Evolutionary conservation across 2,888 invertebrate species (phyloP), one percentile per base, ranked within the genome.

Genomic region (Sipunculus nudus): DNA sequence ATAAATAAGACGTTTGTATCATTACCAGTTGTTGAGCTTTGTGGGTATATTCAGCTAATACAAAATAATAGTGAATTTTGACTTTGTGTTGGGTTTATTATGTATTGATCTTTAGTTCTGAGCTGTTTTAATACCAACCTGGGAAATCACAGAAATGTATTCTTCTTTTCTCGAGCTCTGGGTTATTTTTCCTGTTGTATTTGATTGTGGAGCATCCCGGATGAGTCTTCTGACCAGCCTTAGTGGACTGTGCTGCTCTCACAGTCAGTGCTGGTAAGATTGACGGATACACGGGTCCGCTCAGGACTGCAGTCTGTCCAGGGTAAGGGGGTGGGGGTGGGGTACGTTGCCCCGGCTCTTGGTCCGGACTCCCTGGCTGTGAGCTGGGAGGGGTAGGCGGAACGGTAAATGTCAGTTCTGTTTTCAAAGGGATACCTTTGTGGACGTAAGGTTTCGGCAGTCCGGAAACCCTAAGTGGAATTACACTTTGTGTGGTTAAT

Each of bases 81-180:
- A n/a, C n/a, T n/a, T n/a, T n/a, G n/a, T n/a, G n/a, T n/a, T n/a
- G n/a, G n/a, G n/a, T n/a, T n/a, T n/a, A n/a, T n/a, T n/a, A n/a
- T n/a, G n/a, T n/a, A n/a, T n/a, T n/a, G n/a, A n/a, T n/a, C n/a
- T n/a, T n/a, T n/a, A n/a, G n/a, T n/a, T n/a, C n/a, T n/a, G n/a
- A n/a, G n/a, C n/a, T n/a, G n/a, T n/a, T n/a, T n/a, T n/a, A n/a
- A 19, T 46, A 73, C 70, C 73, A 71, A 83, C 84, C 75, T 84
- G 93, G 90, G 85, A 93, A 96, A 87, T 95, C 93, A 87, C 97
- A 97, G 85, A 93, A 95, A 83, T 97, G 96, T 76, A 96, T 95
- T 79, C 97, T 87, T 73, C 96, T 87, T 84, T 96, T 96, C 84
- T 97, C 96, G 75, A 97, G 86, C 84, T 97, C 96, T 0, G 96